Conservation (phyloP, 2,113 vertebrate species). For the Passer montanus region DNA sequence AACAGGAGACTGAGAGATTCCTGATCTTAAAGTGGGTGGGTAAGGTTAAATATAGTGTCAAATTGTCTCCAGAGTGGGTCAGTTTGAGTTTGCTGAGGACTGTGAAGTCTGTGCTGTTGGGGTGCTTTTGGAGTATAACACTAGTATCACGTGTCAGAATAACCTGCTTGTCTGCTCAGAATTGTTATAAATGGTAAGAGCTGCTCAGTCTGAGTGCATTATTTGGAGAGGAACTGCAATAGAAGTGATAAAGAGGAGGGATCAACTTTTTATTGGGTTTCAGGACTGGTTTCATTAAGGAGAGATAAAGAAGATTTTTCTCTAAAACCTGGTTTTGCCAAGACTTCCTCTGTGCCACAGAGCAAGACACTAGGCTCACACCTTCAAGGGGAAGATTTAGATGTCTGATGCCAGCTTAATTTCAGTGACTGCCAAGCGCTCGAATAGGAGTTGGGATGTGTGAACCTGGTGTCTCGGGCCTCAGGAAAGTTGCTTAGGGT, state of each 20-base stretch:
- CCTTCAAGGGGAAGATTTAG: not conserved
- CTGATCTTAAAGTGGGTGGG: not conserved
- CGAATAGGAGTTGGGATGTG: not conserved
- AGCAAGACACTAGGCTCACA: not conserved
- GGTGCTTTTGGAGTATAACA: not conserved
- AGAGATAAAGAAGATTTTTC: slow-evolving; percentile 22
- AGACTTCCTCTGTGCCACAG: not conserved
- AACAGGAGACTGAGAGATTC: not conserved
- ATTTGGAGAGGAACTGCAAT: not conserved
- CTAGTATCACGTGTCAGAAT: not conserved
- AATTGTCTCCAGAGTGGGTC: not conserved
- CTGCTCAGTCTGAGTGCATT: not conserved
- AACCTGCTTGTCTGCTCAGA: not conserved
- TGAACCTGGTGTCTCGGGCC: not conserved
- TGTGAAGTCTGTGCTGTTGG: not conserved
- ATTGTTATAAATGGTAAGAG: not conserved
- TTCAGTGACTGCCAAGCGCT: not conserved
- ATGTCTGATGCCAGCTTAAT: not conserved
- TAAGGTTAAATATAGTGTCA: not conserved
- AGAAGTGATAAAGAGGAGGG: not conserved
- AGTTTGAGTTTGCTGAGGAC: not conserved
- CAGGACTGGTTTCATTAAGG: slow-evolving; percentile 26
- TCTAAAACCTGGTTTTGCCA: not conserved
- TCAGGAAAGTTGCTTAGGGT: not conserved
- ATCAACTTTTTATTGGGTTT: slow-evolving; percentile 32